Conservation (phyloP, 2,113 vertebrate genomes). For the Cairina moschata region DNA sequence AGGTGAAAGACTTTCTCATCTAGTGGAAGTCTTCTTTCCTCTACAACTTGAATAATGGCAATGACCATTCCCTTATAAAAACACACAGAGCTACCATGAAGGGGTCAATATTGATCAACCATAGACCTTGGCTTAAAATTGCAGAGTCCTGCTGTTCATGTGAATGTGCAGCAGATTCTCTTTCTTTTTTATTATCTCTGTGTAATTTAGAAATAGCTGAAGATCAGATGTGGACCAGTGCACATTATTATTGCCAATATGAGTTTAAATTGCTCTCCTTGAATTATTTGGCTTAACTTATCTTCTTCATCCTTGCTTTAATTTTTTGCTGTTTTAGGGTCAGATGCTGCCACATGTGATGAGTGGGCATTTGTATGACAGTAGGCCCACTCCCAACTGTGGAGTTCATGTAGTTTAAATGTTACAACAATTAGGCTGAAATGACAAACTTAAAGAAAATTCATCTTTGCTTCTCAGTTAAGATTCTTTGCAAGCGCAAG, state of each 20-base stretch:
- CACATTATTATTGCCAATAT: conserved; percentile 51
- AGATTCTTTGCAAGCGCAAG: not conserved
- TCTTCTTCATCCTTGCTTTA: conserved; percentile 28
- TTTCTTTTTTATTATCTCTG: conserved; percentile 70
- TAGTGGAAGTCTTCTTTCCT: not conserved
- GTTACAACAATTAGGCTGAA: not conserved
- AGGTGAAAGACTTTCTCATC: not conserved
- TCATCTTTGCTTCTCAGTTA: not conserved
- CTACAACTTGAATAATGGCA: not conserved
- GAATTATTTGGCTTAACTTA: conserved; percentile 69
- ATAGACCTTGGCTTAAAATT: not conserved
- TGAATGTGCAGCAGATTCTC: conserved; percentile 28
- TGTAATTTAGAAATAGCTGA: conserved; percentile 57
- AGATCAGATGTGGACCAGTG: conserved; percentile 50
- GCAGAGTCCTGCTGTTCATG: not conserved
- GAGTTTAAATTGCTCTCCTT: conserved; percentile 58
- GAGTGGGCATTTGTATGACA: not conserved
- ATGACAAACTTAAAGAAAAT: not conserved
- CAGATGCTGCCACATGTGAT: not conserved
- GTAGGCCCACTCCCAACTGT: fast-evolving
- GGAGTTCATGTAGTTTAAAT: not conserved
- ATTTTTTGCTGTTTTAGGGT: not conserved
- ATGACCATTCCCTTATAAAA: not conserved
- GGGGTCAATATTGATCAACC: conserved; percentile 12
- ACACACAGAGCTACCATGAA: not conserved